These are phyloP conservation scores for Podilymbus podiceps DNA, from an alignment of 2,113 vertebrate species.

Conservation along the genomic window DNA sequence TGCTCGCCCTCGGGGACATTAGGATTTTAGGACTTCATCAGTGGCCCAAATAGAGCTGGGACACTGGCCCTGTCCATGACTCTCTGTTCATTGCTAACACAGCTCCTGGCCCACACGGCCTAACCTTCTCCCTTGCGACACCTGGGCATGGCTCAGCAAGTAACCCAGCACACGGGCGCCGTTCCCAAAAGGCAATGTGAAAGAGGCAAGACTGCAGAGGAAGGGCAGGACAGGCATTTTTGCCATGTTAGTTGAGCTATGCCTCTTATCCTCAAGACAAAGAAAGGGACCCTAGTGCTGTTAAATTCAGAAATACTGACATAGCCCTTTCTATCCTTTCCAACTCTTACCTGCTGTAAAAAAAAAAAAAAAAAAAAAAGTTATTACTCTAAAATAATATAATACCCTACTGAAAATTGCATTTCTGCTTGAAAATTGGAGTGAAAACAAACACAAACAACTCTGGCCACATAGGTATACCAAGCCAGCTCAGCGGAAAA, in stretches of 20 bases:
- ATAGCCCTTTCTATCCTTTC: neutral
- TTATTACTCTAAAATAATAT: neutral
- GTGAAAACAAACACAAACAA: neutral
- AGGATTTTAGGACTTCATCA: neutral
- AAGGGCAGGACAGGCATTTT: neutral
- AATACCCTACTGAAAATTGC: neutral
- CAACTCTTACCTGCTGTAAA: neutral
- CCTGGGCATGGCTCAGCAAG: neutral
- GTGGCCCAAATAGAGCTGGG: neutral
- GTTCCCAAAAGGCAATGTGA: fast-evolving
- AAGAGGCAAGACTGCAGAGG: neutral
- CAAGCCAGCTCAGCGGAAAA: neutral
- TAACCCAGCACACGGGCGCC: too few relatives aligned
- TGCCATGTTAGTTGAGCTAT: neutral
- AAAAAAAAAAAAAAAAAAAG: neutral
- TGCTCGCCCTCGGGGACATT: neutral
- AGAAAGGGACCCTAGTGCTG: neutral
- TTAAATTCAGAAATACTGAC: neutral
- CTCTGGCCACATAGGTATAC: neutral
- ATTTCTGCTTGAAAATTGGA: neutral
- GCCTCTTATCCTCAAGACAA: neutral
- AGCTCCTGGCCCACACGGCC: neutral
- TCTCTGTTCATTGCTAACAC: neutral
- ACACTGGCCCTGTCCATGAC: too few relatives aligned
- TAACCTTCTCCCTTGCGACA: fast-evolving